Conservation (phyloP, 1,140 invertebrate species). For the Scaptomyza montana region DNA sequence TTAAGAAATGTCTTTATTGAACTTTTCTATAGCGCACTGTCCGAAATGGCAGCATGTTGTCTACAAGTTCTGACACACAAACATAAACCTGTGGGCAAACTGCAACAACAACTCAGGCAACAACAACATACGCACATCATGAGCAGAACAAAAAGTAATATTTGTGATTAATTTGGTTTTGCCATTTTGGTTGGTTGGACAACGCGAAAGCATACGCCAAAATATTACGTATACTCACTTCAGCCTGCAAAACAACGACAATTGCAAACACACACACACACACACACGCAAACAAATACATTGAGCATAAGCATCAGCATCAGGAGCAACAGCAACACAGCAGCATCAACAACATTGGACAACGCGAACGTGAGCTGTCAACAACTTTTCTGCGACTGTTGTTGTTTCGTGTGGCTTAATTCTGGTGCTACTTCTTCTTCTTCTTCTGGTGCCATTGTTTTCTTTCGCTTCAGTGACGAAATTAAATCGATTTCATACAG, state of each 20-base stretch:
- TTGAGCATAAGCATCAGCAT: too few relatives aligned
- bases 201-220: slow-evolving; percentile 53
- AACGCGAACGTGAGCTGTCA: slow-evolving; percentile 76
- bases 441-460: slow-evolving; percentile 55
- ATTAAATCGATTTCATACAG: slow-evolving; percentile 72
- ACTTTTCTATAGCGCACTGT: background rate
- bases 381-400: slow-evolving; percentile 58
- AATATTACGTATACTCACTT: slow-evolving; percentile 56
- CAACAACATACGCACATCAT: slow-evolving; percentile 16
- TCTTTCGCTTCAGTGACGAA: slow-evolving; percentile 70
- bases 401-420: slow-evolving; percentile 25
- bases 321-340: slow-evolving; percentile 1
- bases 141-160: slow-evolving; percentile 59
- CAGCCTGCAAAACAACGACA: slow-evolving; percentile 31
- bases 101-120: slow-evolving; percentile 18
- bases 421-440: slow-evolving; percentile 5
- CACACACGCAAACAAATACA: too few relatives aligned
- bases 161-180: slow-evolving; percentile 79
- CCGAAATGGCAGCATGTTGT: slow-evolving; percentile 27
- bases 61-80: slow-evolving; percentile 21
- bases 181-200: slow-evolving; percentile 64
- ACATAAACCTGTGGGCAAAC: slow-evolving; percentile 27
- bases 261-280: too few relatives aligned
- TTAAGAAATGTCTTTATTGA: background rate
- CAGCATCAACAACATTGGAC: slow-evolving; percentile 56